These are phyloP conservation scores for Pectinophora gossypiella DNA, from an alignment of 1,140 invertebrate species.

Conservation along the genomic window DNA sequence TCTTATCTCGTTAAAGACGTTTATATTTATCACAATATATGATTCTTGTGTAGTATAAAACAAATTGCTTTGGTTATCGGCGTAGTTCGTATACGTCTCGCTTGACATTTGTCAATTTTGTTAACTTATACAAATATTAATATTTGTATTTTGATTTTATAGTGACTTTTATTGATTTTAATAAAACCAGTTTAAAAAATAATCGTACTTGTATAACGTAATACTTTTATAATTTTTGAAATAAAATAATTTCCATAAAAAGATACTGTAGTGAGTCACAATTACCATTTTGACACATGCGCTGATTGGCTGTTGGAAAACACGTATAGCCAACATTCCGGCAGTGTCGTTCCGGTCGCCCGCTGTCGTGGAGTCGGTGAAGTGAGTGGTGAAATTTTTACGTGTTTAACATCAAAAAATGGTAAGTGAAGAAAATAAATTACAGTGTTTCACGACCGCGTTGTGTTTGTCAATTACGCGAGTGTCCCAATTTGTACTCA, in stretches of 20 bases:
- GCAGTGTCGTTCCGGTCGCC: slow-evolving; percentile 71
- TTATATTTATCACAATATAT: neutral
- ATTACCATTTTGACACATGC: slow-evolving; percentile 65
- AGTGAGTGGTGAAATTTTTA: slow-evolving; percentile 72
- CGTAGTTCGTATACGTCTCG: neutral
- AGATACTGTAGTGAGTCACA: slow-evolving; percentile 44
- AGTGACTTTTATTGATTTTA: neutral
- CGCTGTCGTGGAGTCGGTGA: slow-evolving; percentile 70
- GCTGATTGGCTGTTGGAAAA: slow-evolving; percentile 58
- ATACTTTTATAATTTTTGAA: neutral
- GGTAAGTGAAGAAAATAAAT: slow-evolving; percentile 67
- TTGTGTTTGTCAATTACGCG: slow-evolving; percentile 33
- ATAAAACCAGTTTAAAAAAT: neutral
- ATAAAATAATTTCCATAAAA: slow-evolving; percentile 11
- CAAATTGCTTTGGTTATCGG: neutral
- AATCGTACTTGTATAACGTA: neutral
- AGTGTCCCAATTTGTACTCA: slow-evolving; percentile 21
- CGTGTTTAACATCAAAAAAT: slow-evolving; percentile 73
- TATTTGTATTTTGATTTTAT: neutral
- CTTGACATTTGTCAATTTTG: neutral
- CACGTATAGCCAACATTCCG: slow-evolving; percentile 63
- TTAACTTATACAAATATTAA: neutral
- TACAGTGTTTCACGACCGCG: slow-evolving; percentile 45
- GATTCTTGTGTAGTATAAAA: neutral
- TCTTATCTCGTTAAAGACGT: neutral